Evolutionary conservation across 2,113 vertebrate species (phyloP), one percentile per base, ranked within the genome.

Genomic region (Camarhynchus parvulus): DNA sequence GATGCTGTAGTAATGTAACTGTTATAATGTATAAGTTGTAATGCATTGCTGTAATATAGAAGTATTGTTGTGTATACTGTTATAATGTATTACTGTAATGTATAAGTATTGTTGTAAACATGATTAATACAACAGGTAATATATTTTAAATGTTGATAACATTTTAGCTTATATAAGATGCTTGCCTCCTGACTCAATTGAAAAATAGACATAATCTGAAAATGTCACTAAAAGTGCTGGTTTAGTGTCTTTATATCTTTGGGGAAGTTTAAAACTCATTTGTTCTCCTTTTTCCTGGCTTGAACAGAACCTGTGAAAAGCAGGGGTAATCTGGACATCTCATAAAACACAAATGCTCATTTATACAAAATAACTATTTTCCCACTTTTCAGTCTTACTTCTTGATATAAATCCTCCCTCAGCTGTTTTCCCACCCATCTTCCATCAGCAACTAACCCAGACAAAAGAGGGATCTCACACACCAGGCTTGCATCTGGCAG

Each of bases 251-350:
- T 44, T 52, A 7, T 52, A 9, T 35, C 35, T 77, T 30, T 2
- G 11, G 15, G 12, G 17, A 89, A 52, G 9, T 72, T 69, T 77
- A 69, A 77, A 63, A 12, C 12, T 3, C 1, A 1, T 37, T 63
- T 75, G 7, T n/a, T 82, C 68, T 75, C 19, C 27, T 58, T 78
- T 66, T 6, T 33, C 33, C 14, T 37, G 21, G 14, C 16, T 90
- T 53, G 75, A 88, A 13, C 16, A 39, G 37, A 88, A 46, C 6
- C 46, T 62, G 21, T 5, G 6, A 22, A 70, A 75, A 13, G 9
- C 7, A 46, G 35, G 4, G 6, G 7, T 1, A n/a, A 15, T 21
- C 47, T 55, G 4, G 46, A 79, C 10, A 8, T 4, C 2, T 11
- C 66, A 67, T 33, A 62, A 70, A 78, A 66, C 49, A 49, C 16